Base-by-base conservation (phyloP, 2,888 invertebrate genomes). In the Calameuta filiformis region DNA sequence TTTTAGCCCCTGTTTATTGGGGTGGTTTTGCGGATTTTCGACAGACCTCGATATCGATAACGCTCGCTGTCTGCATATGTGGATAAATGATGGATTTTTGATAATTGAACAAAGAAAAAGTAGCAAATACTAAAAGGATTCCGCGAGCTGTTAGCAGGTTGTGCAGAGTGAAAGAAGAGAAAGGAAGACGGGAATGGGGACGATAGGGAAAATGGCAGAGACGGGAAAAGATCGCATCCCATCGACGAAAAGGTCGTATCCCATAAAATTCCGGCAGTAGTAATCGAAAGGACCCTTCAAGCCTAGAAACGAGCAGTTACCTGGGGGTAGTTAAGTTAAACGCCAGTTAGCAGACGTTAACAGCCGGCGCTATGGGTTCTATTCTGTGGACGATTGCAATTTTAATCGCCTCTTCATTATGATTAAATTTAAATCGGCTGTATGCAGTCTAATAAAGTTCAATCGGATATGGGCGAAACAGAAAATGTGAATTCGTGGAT, bases 321-420 rank as follows among this genome's bases (percentile, higher is more conserved):
- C 89, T 88, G 88, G 82, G 83, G 78, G 89, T 87, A 89, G 90
- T 91, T 91, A 91, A 91, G 86, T 91, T 91, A 90, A 91, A 91
- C 90, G 91, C 90, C 90, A 86, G 91, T 91, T 91, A 91, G 89
- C 89, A 85, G 89, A 88, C 90, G 88, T 90, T 91, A 91, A 91
- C 90, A 89, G 87, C 86, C 76, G 81, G 75, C 80, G 79, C 81
- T 80, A 81, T 81, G 84, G 86, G 82, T 88, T 81, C 82, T 86
- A 87, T 89, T 87, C 87, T 79, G 79, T 81, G 88, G 87, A 88
- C 90, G 87, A 89, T 90, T 90, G 90, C 90, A 89, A 86, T 90
- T 91, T 90, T 91, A 90, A 91, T 91, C 89, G 90, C 83, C 89
- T 85, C 88, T 90, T 91, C 87, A 90, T 90, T 90, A 89, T 86